Conservation (phyloP, 1,140 invertebrate genomes). For the Temnothorax nylanderi region DNA sequence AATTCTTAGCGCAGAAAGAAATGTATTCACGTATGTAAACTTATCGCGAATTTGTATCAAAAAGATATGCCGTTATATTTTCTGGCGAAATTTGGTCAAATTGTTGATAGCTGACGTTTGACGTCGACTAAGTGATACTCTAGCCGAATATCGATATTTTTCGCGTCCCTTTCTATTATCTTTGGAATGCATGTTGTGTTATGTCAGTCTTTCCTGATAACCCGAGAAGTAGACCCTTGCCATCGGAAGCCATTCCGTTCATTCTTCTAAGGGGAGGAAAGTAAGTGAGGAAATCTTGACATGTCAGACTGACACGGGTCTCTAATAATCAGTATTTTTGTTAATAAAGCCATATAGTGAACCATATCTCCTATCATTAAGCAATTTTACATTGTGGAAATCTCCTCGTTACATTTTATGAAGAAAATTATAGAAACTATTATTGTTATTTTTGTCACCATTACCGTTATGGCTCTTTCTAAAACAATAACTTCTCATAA, state of each 20-base stretch:
- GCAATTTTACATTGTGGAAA: background rate
- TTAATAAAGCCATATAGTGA: background rate
- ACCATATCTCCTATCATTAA: background rate
- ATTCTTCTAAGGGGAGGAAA: background rate
- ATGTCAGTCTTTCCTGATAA: background rate
- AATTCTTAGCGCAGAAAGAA: background rate
- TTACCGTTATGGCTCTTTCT: background rate
- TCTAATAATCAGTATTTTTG: background rate
- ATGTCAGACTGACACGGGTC: background rate
- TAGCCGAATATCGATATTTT: slow-evolving; percentile 14
- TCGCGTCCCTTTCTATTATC: slow-evolving; percentile 27
- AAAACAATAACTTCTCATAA: background rate
- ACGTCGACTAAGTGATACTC: background rate
- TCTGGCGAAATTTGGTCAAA: background rate
- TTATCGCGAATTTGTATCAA: background rate
- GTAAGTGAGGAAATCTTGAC: slow-evolving; percentile 5
- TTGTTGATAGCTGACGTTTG: background rate
- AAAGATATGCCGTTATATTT: background rate
- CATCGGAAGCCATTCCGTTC: background rate
- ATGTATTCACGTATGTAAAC: background rate
- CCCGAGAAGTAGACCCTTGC: background rate
- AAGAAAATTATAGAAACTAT: background rate
- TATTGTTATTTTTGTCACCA: background rate
- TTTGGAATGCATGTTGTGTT: slow-evolving; percentile 16
- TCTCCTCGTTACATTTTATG: background rate